Evolutionary conservation across 2,113 vertebrate genomes (phyloP).

Genomic region (Prionailurus bengalensis): DNA sequence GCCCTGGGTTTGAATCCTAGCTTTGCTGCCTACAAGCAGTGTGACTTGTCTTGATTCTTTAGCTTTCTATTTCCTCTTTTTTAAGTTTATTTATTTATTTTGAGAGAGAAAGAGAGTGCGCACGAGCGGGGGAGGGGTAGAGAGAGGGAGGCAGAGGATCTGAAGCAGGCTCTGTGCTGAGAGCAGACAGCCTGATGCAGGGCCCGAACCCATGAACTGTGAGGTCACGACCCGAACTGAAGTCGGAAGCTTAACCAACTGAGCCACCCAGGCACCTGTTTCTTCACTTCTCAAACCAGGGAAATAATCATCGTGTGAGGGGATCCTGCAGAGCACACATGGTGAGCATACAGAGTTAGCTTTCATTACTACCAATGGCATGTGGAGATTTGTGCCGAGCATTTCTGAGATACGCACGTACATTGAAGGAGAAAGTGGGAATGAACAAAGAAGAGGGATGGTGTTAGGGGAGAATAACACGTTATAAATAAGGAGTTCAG

Average conservation of each 20-base stretch:
- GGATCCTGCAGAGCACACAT: neutral
- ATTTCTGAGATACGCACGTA: neutral
- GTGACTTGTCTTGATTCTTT: neutral
- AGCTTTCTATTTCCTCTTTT: neutral
- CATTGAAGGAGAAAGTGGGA: neutral
- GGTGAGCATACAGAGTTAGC: neutral
- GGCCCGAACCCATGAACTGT: no score
- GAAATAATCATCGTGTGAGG: neutral
- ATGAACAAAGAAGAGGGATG: neutral
- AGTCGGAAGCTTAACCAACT: no score
- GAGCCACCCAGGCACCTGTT: neutral
- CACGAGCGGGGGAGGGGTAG: no score
- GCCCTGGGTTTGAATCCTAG: neutral
- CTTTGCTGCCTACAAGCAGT: neutral
- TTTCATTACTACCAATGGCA: neutral
- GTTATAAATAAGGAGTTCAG: neutral
- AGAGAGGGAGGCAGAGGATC: no score
- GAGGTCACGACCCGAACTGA: no score
- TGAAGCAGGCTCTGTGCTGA: no score
- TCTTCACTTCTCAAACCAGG: neutral
- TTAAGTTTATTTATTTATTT: no score
- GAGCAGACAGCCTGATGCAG: no score
- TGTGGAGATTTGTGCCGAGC: neutral
- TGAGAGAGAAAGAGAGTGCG: no score
- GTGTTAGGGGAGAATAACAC: neutral